Conservation (phyloP, 2,113 vertebrate genomes). For the Hymenochirus boettgeri region DNA sequence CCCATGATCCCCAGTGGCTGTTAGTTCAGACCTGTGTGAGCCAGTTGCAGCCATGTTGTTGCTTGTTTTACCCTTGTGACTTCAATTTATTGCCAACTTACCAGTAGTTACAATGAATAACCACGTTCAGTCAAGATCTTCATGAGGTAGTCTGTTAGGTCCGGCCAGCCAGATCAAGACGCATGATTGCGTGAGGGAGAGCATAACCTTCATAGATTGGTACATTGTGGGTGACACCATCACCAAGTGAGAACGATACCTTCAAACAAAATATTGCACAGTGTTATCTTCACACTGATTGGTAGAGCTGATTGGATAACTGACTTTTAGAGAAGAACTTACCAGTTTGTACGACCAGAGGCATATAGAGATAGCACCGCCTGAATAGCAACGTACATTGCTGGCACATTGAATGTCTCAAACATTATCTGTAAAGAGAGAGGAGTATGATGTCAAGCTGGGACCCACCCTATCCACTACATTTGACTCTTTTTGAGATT, state of each 20-base stretch:
- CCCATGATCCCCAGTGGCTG: too few species aligned
- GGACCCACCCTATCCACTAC: too few species aligned
- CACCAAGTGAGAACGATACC: conserved; percentile 97
- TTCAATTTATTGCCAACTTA: too few species aligned
- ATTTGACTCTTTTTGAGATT: too few species aligned
- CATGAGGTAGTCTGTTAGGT: conserved; percentile 99
- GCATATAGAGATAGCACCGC: conserved; percentile 95
- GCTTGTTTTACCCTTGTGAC: too few species aligned
- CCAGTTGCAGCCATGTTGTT: too few species aligned
- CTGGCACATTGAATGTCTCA: conserved; percentile 96
- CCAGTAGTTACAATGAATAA: conserved; percentile 95
- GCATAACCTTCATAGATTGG: conserved; percentile 96
- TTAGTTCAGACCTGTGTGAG: too few species aligned
- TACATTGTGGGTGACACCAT: conserved; percentile 96
- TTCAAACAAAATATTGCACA: conserved; percentile 45
- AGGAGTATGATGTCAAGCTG: not conserved
- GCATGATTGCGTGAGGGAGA: conserved; percentile 95
- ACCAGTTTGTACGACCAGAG: conserved; percentile 96
- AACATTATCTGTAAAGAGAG: conserved; percentile 85
- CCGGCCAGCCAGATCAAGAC: conserved; percentile 94
- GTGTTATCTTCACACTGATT: not conserved
- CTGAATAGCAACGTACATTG: conserved; percentile 98
- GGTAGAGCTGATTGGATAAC: not conserved
- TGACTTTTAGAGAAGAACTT: conserved; percentile 40
- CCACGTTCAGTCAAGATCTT: conserved; percentile 96